Evolutionary conservation across 2,797 vertebrate genomes (phyloP).

Genomic region (Siniperca obscura): DNA sequence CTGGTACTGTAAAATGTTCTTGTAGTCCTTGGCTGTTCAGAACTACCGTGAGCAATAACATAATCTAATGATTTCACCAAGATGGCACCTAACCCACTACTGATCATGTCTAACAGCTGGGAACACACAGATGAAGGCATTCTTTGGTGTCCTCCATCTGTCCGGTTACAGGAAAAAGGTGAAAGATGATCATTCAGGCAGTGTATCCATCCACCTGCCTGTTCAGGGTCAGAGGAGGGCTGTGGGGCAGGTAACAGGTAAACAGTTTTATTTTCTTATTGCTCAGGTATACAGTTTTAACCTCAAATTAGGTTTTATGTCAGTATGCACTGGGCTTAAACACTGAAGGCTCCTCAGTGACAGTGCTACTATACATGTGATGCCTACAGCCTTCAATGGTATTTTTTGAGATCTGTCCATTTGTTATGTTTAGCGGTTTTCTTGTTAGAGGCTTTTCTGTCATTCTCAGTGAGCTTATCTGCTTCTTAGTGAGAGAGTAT

Average conservation of each 20-base stretch:
- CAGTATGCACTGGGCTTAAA: background rate
- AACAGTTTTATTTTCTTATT: too few species aligned
- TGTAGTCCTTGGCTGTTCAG: background rate
- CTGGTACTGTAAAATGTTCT: background rate
- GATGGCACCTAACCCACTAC: background rate
- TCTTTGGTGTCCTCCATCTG: background rate
- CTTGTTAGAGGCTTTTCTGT: background rate
- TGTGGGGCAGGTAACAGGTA: too few species aligned
- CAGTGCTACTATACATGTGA: background rate
- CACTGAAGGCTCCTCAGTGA: background rate
- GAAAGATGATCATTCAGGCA: background rate
- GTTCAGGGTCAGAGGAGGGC: too few species aligned
- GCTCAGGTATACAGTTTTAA: background rate
- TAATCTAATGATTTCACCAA: background rate
- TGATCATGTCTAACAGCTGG: slow-evolving; percentile 15
- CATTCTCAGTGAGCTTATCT: background rate
- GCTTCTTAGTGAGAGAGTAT: background rate
- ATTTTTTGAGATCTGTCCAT: background rate
- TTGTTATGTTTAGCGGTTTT: background rate
- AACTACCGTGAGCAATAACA: slow-evolving; percentile 1
- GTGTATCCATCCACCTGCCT: too few species aligned
- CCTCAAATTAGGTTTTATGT: background rate
- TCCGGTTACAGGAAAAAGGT: background rate
- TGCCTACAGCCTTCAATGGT: background rate
- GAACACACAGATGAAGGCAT: background rate